Percentiles rank a stretch among this genome's conserved stretches.
These are phyloP conservation scores for Rosalia funebris DNA, from an alignment of 2,888 invertebrate species.

Conservation along the genomic window DNA sequence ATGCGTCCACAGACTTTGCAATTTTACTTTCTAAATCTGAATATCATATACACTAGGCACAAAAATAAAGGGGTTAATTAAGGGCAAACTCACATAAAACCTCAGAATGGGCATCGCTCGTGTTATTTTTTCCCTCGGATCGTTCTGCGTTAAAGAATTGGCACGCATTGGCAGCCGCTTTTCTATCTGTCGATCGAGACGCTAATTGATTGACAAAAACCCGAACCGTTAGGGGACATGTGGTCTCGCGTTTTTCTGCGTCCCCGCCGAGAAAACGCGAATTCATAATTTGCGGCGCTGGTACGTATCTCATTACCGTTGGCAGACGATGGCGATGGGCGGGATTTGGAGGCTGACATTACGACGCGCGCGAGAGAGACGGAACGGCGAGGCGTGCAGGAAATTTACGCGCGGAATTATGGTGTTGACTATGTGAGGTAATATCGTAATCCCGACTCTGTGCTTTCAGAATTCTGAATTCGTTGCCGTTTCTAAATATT, in stretches of 20 bases:
- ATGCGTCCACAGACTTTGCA: no score
- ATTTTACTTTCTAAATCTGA: no score
- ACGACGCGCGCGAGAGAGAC: background rate
- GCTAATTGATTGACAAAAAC: no score
- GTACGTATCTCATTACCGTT: slow-evolving; percentile 15
- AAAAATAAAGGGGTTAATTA: no score
- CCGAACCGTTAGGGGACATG: no score
- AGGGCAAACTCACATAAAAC: no score
- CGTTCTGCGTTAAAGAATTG: no score
- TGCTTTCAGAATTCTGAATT: slow-evolving; percentile 9
- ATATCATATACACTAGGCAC: no score
- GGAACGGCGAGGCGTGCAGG: background rate
- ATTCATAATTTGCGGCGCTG: slow-evolving; percentile 7
- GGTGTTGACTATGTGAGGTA: slow-evolving; percentile 15
- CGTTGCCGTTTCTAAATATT: slow-evolving; percentile 11
- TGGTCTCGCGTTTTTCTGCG: background rate
- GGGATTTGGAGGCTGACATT: slow-evolving; percentile 3
- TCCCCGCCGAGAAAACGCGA: slow-evolving; percentile 6
- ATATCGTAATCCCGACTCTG: slow-evolving; percentile 3
- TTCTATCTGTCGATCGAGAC: no score
- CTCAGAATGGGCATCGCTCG: no score
- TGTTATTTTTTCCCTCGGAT: no score
- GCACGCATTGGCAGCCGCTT: no score
- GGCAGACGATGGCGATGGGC: slow-evolving; percentile 21
- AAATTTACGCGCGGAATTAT: slow-evolving; percentile 1